Base-by-base conservation (phyloP, 2,113 vertebrate genomes). In the Hippopotamus amphibius region DNA sequence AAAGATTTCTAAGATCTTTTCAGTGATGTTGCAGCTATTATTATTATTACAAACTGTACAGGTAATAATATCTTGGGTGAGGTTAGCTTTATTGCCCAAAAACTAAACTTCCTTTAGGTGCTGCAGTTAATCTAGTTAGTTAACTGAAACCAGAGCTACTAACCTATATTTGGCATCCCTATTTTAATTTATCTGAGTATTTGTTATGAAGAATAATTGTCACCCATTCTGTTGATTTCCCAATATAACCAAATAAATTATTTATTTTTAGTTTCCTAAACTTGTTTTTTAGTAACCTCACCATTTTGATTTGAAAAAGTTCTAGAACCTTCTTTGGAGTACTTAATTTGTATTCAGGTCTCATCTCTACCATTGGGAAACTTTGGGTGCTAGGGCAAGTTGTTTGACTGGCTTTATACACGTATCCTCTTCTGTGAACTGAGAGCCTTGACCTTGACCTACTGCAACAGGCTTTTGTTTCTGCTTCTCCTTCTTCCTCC, bases 181-280 rank as follows among this genome's bases (percentile, higher is more conserved):
- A 1, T 94, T 92, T 57, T 16, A 33, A 12, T 50, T 74, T 59
- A 46, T 41, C 10, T 74, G 14, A 68, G 14, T 41, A 71, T 88
- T 79, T 93, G 30, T 92, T 74, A 33, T 22, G 33, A 65, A 65
- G 21, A 8, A 50, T 90, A 84, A 72, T 48, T 15, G 0, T 77
- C 16, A 68, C 50, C 15, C 4, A 50, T 76, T 89, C 93, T 92
- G 71, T 72, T 85, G 43, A 43, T 95, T 84, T 95, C 53, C 61
- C 57, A 37, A 28, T 59, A 26, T 59, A 80, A 69, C 37, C 19
- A 86, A 69, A 63, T 76, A 88, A 55, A 21, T 96, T 66, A 57
- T 37, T 66, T 88, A 61, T 37, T 93, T 94, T 90, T 85, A 81
- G 15, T 87, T 97, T 90, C 48, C 37, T 79, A 68, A 50, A 9